These are phyloP conservation scores for Euphydryas editha DNA, from an alignment of 2,888 invertebrate species.

Conservation along the genomic window DNA sequence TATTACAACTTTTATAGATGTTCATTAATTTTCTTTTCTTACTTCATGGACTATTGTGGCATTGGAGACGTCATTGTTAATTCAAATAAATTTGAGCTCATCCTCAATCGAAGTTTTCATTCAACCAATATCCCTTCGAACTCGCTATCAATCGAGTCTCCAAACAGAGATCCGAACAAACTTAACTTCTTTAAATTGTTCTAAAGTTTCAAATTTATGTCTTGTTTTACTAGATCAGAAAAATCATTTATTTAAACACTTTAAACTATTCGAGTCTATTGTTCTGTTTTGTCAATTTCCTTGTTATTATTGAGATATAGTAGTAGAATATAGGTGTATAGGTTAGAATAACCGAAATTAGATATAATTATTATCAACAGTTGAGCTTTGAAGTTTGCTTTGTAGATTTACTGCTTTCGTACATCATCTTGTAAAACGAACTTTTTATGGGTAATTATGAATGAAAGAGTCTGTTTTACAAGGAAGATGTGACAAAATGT, in stretches of 20 bases:
- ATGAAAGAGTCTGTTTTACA: constrained; percentile 58
- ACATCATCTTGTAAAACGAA: constrained; percentile 62
- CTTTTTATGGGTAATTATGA: constrained; percentile 45
- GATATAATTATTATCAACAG: constrained; percentile 60
- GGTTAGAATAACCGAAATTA: constrained; percentile 68
- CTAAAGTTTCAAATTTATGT: constrained; percentile 33
- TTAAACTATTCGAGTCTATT: constrained; percentile 29
- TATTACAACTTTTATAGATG: constrained; percentile 84
- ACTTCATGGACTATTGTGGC: constrained; percentile 83
- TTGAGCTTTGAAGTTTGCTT: constrained; percentile 74
- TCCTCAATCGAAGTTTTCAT: constrained; percentile 80
- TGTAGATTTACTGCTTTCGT: constrained; percentile 67
- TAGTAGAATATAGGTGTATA: constrained; percentile 65
- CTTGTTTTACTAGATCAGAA: constrained; percentile 22
- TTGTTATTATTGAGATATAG: constrained; percentile 63
- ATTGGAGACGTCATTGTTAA: constrained; percentile 83
- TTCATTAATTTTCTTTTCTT: constrained; percentile 81
- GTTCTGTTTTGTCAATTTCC: constrained; percentile 50
- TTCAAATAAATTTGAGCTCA: constrained; percentile 83
- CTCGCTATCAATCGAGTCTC: constrained; percentile 42
- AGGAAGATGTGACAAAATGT: constrained; percentile 49
- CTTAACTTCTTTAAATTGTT: constrained; percentile 32
- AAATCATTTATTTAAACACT: constrained; percentile 23
- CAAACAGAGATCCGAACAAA: constrained; percentile 43
- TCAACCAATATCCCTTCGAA: constrained; percentile 58